Conservation (phyloP, 2,888 invertebrate genomes). For the Diabrotica balteata region DNA sequence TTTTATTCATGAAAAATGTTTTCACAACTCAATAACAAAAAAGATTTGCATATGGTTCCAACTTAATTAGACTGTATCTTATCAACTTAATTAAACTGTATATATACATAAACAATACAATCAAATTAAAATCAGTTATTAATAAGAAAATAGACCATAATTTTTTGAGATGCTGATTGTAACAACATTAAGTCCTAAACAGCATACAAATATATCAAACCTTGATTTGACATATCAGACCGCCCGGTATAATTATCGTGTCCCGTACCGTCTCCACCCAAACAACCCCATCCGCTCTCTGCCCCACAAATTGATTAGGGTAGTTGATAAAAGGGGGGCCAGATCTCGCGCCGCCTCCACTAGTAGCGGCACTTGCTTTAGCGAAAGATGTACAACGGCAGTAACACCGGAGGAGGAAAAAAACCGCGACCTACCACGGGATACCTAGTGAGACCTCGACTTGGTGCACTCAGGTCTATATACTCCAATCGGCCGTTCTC, state of each 20-base stretch:
- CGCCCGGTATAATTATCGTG: not conserved
- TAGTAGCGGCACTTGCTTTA: slow-evolving; percentile 24
- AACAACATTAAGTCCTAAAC: too few relatives aligned
- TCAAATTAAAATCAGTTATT: too few relatives aligned
- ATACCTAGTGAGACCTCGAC: slow-evolving; percentile 54
- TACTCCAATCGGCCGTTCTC: slow-evolving; percentile 50
- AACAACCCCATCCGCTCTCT: slow-evolving; percentile 26
- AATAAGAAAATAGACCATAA: too few relatives aligned
- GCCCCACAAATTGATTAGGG: slow-evolving; percentile 34
- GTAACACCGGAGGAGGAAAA: slow-evolving; percentile 28
- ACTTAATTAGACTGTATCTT: too few relatives aligned
- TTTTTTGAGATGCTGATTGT: too few relatives aligned
- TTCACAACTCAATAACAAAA: too few relatives aligned
- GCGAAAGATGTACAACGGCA: slow-evolving; percentile 42
- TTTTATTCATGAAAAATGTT: too few relatives aligned
- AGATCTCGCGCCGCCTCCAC: slow-evolving; percentile 18
- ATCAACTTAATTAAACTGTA: too few relatives aligned
- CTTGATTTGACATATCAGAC: not conserved
- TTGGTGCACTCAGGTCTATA: slow-evolving; percentile 52
- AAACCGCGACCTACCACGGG: slow-evolving; percentile 47
- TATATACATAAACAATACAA: too few relatives aligned
- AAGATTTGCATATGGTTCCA: too few relatives aligned
- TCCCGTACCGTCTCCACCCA: slow-evolving; percentile 25
- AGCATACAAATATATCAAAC: not conserved
- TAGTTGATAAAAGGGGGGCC: slow-evolving; percentile 41